A percentile compares a stretch with the other conserved stretches of the same genome.
Evolutionary conservation across 1,140 invertebrate species (phyloP).

Genomic region (Zaprionus ornatus): DNA sequence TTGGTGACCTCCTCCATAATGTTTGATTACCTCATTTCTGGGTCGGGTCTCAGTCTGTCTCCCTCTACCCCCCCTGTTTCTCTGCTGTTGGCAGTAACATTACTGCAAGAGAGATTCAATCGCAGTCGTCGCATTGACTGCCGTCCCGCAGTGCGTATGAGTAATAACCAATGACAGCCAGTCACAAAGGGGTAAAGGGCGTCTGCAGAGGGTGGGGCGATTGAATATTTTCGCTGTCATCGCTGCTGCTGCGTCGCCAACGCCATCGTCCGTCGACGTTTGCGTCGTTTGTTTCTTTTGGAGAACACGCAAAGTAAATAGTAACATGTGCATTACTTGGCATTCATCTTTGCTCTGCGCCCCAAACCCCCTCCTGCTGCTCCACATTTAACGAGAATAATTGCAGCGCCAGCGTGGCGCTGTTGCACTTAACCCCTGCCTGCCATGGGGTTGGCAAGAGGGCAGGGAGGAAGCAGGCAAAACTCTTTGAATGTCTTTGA

Average conservation of each 20-base stretch:
- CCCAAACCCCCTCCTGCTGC: slow-evolving; percentile 26
- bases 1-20: slow-evolving; percentile 21
- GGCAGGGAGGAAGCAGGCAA: background rate
- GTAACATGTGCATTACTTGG: slow-evolving; percentile 81
- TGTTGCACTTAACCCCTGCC: slow-evolving; percentile 69
- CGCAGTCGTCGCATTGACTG: slow-evolving; percentile 58
- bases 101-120: slow-evolving; percentile 44
- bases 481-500: slow-evolving; percentile 77
- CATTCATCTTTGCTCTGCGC: slow-evolving; percentile 58
- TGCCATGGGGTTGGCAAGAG: background rate
- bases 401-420: slow-evolving; percentile 78
- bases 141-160: slow-evolving; percentile 70
- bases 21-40: slow-evolving; percentile 69
- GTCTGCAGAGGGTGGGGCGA: background rate
- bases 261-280: slow-evolving; percentile 37
- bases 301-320: slow-evolving; percentile 75
- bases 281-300: slow-evolving; percentile 61
- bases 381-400: slow-evolving; percentile 80
- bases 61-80: background rate
- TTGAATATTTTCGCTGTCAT: slow-evolving; percentile 57
- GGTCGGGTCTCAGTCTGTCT: slow-evolving; percentile 4
- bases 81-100: slow-evolving; percentile 39
- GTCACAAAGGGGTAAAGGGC: background rate
- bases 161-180: slow-evolving; percentile 61
- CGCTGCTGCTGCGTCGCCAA: slow-evolving; percentile 17